Percentiles rank a stretch among this genome's conserved stretches.
Evolutionary conservation across 2,113 vertebrate species (phyloP).

Genomic region (Colaptes auratus): DNA sequence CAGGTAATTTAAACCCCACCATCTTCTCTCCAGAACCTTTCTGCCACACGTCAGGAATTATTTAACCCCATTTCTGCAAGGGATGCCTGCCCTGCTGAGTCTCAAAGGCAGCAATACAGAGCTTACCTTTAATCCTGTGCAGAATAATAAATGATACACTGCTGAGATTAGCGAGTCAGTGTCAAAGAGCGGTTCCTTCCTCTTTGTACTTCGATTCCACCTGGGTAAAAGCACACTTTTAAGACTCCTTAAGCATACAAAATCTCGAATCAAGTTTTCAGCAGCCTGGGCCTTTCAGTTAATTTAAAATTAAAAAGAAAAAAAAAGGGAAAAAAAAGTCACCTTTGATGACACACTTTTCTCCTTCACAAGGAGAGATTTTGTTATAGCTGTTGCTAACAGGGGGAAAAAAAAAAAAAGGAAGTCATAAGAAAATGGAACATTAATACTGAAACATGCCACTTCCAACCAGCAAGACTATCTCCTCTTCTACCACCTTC

Average conservation of each 20-base stretch:
- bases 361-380: not conserved
- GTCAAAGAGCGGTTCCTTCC: not conserved
- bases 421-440: not conserved
- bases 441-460: not conserved
- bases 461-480: not conserved
- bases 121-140: conserved; percentile 48
- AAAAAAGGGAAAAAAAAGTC: not conserved
- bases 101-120: not conserved
- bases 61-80: conserved; percentile 26
- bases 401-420: not conserved
- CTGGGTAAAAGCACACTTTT: not conserved
- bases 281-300: not conserved
- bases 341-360: not conserved
- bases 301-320: not conserved
- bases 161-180: not conserved
- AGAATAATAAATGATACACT: conserved; percentile 7
- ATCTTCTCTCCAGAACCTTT: not conserved
- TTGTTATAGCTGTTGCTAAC: not conserved
- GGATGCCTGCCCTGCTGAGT: not conserved
- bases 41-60: not conserved
- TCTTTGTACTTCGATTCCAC: conserved; percentile 16
- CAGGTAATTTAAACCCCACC: conserved; percentile 7
- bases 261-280: conserved; percentile 2
- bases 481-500: not conserved
- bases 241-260: not conserved